Evolutionary conservation across 2,888 invertebrate species (phyloP), one percentile per base, ranked within the genome.

Genomic region (Eumerus sabulonum): DNA sequence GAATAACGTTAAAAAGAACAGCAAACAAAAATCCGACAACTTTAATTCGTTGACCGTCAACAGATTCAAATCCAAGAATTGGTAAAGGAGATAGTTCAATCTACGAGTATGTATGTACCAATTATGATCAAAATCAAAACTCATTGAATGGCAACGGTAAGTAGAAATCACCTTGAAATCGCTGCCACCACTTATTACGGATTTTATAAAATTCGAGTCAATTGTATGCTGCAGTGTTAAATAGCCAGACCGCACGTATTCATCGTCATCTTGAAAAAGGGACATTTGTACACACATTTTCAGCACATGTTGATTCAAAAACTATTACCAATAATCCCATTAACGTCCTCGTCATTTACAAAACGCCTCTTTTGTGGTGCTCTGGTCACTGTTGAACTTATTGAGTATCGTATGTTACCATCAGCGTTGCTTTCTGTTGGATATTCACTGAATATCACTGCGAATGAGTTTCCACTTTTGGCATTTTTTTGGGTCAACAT

Each of bases 221-320:
- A 93, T 86, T 0, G 92, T 90, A 87, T 91, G 89, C 85, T 93
- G 93, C 0, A 93, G 83, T 0, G 89, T 87, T 82, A 93, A 87
- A 83, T 93, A 93, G 0, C 87, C 85, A 86, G 90, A 90, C 74
- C 83, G 86, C 76, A 88, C 87, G 84, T 90, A 90, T 45, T 86
- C 87, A 72, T 89, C 87, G 13, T 87, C 86, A 70, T 86, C 90
- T 90, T 79, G 18, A 84, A 73, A 76, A 16, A 16, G 18, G 11
- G 11, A 1, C 16, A 45, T 45, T 42, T n/a, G 5, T n/a, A 42
- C 7, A n/a, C 13, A 9, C 14, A 14, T 14, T 40, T 40, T 40
- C 2, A 9, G 5, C n/a, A 40, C 11, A n/a, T 40, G 3, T 40
- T 40, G 11, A 40, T 40, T 40, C 9, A 40, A 7, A 2, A 27